Evolutionary conservation across 1,140 invertebrate genomes (phyloP), one percentile per base, ranked within the genome.

Genomic region (Saxidomus purpurata): DNA sequence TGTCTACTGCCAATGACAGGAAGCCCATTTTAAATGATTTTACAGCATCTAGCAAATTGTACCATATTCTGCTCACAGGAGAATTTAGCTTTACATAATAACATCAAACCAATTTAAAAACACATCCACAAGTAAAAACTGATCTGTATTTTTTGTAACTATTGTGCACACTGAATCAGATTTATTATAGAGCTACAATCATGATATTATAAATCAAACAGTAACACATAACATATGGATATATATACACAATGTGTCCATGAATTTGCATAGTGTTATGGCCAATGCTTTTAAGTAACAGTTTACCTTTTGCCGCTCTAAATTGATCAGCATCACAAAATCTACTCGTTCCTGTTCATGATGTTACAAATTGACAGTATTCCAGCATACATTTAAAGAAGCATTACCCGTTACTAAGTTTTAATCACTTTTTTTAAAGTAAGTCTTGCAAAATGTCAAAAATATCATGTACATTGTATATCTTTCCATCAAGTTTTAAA

Each of bases 241-340:
- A 55, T 79, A 55, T 79, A 59, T 71, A 71, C 31, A 79, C 1
- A 31, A 34, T 31, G 36, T 79, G 40, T 55, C 19, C 43, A 79
- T 79, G 76, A 79, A 52, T 52, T 79, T 79, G 76, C 76, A 79
- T 79, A 79, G 76, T 79, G 34, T 15, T 71, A 71, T 71, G 67
- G 67, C 67, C 67, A 71, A 71, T 71, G 67, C 67, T 71, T 71
- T 8, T 36, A 15, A 71, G 34, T 31, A 6, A 71, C 67, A 40
- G n/a, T 63, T 28, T 63, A 38, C 34, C 67, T 38, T 17, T 71
- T 71, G 22, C 25, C 3, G n/a, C 28, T 15, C 59, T 63, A 6
- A 22, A 8, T 28, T 63, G 6, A 28, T 63, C 25, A 63, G 25
- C 59, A 63, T 63, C 15, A 31, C 1, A 71, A 19, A 38, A 71